phyloP scores from a whole-genome alignment of 2,113 vertebrate species.

The Rana temporaria region DNA sequence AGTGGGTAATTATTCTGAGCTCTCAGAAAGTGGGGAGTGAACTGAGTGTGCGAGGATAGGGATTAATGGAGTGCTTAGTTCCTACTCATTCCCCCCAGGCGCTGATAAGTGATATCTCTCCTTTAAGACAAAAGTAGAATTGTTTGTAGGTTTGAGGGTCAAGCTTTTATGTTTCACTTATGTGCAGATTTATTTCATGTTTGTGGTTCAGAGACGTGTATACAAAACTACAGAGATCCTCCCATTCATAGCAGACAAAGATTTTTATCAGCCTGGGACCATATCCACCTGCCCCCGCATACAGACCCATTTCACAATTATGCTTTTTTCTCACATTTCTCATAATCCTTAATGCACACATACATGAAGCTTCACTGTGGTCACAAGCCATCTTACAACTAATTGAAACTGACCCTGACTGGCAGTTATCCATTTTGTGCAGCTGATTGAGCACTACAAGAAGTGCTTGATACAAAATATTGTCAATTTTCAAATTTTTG shows the following conservation, averaged over 20 bases:
- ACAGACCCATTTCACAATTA: background rate
- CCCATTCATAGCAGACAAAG: conserved; percentile 6
- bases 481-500: too few relatives aligned
- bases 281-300: conserved; percentile 39
- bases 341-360: background rate
- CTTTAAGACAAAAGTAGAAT: conserved; percentile 21
- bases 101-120: conserved; percentile 46
- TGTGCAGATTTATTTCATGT: conserved; percentile 28
- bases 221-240: conserved; percentile 2
- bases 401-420: too few relatives aligned
- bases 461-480: too few relatives aligned
- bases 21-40: conserved; percentile 11
- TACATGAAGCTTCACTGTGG: background rate
- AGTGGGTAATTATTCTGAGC: conserved; percentile 2
- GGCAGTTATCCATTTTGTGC: too few relatives aligned
- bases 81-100: conserved; percentile 41
- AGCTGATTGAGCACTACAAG: too few relatives aligned
- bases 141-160: conserved; percentile 21
- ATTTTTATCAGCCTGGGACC: conserved; percentile 52
- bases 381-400: too few relatives aligned
- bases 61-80: conserved; percentile 47
- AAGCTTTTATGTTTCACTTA: conserved; percentile 26
- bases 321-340: background rate
- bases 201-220: conserved; percentile 11
- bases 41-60: conserved; percentile 19